Conservation (phyloP, 2,888 invertebrate genomes). For the Drosophila nigricruria region DNA sequence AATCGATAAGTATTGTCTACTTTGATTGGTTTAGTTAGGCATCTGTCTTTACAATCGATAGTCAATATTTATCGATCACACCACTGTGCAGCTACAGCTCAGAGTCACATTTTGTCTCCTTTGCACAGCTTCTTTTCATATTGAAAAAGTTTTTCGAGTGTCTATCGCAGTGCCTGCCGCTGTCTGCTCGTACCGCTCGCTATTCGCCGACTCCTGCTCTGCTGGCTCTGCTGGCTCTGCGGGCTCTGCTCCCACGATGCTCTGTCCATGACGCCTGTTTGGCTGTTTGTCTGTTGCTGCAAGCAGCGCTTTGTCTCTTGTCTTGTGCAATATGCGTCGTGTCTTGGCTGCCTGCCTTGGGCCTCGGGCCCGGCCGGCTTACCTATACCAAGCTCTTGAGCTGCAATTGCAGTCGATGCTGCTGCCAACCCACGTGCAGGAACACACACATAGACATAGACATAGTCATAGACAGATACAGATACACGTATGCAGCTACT, state of each 20-base stretch:
- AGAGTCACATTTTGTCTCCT: constrained; percentile 10
- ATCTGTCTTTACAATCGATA: not conserved
- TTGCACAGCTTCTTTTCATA: constrained; percentile 44
- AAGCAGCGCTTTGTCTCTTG: constrained; percentile 53
- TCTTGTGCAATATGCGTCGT: constrained; percentile 71
- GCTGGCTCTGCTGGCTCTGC: constrained; percentile 1
- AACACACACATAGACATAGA: not conserved
- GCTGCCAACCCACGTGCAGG: constrained; percentile 1
- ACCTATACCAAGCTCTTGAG: not conserved
- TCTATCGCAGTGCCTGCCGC: constrained; percentile 46
- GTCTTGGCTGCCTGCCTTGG: constrained; percentile 45
- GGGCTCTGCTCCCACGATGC: constrained; percentile 12
- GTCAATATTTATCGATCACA: constrained; percentile 2
- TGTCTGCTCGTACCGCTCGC: not conserved
- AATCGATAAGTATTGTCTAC: not conserved
- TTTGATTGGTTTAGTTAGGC: not conserved
- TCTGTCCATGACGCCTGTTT: constrained; percentile 27
- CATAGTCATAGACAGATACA: not conserved
- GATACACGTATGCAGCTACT: constrained; percentile 47
- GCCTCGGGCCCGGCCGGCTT: not conserved
- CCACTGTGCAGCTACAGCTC: constrained; percentile 38
- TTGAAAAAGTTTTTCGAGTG: constrained; percentile 74
- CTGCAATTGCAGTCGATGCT: constrained; percentile 8
- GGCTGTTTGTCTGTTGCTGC: constrained; percentile 53
- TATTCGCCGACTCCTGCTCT: constrained; percentile 2